Evolutionary conservation across 2,888 invertebrate genomes (phyloP), one percentile per base, ranked within the genome.

Genomic region (Clepsis dumicolana): DNA sequence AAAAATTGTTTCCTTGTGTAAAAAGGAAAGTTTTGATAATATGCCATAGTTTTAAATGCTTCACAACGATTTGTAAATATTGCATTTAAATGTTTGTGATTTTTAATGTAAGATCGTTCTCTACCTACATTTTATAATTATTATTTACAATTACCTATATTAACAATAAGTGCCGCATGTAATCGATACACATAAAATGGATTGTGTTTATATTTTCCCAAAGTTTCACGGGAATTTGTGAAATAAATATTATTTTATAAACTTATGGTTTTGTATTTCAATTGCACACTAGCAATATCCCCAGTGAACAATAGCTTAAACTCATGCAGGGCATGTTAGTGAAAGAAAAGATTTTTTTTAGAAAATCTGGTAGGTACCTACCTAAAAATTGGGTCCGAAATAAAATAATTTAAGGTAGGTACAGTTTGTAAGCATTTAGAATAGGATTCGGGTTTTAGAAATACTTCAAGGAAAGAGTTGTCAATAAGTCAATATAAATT

Each of bases 41-140:
- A 75, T 71, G 71, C 73, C 77, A 73, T 74, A 74, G 86, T 86
- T 80, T 75, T 76, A 75, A 80, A 81, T 75, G 73, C 74, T 75
- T 80, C 77, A 75, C 79, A 80, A 75, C 73, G 70, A 76, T 79
- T 65, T 91, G 90, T 92, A 91, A 90, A 92, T 91, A 91, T 86
- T 90, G 93, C 92, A 92, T 93, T 93, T 93, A 89, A 81, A 84
- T 78, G 79, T 89, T 89, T 90, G 90, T 90, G 89, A 89, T 90
- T 88, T 84, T 88, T 84, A 80, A 81, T 73, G 74, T 80, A 76
- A 88, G 84, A 83, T 81, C 80, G 77, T 80, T 83, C 73, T 80
- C 78, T 71, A 63, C 59, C 63, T 70, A 69, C 52, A 69, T 64
- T 70, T 64, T 63, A 53, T 57, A 77, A 73, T 81, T 78, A 84